Evolutionary conservation across 2,113 vertebrate genomes (phyloP).

Genomic region (Lepus europaeus): DNA sequence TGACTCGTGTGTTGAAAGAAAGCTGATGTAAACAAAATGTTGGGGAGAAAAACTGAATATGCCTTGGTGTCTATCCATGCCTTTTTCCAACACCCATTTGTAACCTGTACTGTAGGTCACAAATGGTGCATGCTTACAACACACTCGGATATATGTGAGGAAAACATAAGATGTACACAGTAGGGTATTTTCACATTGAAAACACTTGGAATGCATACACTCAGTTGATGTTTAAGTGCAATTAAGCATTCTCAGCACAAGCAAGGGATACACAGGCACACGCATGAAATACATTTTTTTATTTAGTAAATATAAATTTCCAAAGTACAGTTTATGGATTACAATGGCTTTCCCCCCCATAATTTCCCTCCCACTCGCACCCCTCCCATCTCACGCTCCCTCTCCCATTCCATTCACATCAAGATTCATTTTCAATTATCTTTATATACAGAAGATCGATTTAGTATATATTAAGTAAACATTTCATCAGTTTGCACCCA

Average conservation of each 20-base stretch:
- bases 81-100: neutral
- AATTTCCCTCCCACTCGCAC: too few species aligned
- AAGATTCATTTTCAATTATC: too few species aligned
- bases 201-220: neutral
- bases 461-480: too few species aligned
- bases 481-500: too few species aligned
- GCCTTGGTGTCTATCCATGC: neutral
- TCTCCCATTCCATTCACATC: too few species aligned
- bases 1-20: constrained; percentile 10
- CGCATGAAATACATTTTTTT: neutral
- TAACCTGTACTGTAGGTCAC: neutral
- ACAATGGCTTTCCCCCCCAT: too few species aligned
- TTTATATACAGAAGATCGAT: too few species aligned
- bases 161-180: neutral
- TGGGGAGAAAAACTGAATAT: neutral
- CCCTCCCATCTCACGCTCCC: too few species aligned
- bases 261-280: neutral
- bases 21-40: constrained; percentile 37
- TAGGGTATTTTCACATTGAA: neutral
- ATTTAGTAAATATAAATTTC: too few species aligned
- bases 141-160: neutral
- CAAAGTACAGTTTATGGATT: too few species aligned
- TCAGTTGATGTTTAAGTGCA: neutral
- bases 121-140: neutral
- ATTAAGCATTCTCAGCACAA: constrained; percentile 30